phyloP scores from a whole-genome alignment of 2,797 vertebrate species.

The Characodon lateralis region DNA sequence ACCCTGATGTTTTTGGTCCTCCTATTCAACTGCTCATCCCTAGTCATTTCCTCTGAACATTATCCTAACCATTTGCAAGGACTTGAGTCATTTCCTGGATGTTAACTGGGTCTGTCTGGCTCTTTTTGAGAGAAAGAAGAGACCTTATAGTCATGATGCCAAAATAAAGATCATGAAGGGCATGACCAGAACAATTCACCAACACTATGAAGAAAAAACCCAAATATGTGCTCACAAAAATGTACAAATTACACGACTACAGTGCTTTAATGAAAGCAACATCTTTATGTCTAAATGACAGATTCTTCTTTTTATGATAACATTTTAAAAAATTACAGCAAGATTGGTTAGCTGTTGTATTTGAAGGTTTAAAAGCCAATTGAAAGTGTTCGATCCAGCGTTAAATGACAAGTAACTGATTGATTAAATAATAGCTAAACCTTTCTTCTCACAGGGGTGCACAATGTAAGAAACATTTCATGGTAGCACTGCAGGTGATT shows the following conservation, averaged over 20 bases:
- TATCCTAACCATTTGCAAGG: slow-evolving; percentile 47
- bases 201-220: background rate
- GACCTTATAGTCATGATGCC: background rate
- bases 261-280: no score
- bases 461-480: background rate
- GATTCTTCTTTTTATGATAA: no score
- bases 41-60: slow-evolving; percentile 68
- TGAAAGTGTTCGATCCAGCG: no score
- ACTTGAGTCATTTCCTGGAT: slow-evolving; percentile 71
- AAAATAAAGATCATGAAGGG: slow-evolving; percentile 8
- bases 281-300: no score
- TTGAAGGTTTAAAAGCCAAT: no score
- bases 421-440: background rate
- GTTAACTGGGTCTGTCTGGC: slow-evolving; percentile 62
- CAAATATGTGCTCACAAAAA: background rate
- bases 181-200: background rate
- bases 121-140: slow-evolving; percentile 30
- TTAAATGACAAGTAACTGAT: background rate
- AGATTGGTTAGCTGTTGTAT: no score
- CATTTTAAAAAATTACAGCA: no score
- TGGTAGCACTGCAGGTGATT: background rate
- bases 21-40: slow-evolving; percentile 45
- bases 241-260: background rate
- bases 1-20: slow-evolving; percentile 38
- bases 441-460: background rate